phyloP scores from a whole-genome alignment of 2,888 invertebrate species.

The Lithodes maja region DNA sequence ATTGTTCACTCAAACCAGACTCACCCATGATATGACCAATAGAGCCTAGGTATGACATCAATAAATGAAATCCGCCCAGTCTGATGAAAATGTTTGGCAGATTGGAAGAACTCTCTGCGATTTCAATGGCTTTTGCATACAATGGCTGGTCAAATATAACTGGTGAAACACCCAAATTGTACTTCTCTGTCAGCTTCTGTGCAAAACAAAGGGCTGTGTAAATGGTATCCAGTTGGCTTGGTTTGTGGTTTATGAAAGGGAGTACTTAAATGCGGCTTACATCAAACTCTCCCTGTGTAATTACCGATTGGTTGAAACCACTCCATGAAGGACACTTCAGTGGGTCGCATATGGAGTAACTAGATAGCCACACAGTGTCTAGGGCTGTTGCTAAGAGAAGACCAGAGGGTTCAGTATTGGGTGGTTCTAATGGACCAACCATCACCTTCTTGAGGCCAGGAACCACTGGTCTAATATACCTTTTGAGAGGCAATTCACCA shows the following conservation, averaged over 20 bases:
- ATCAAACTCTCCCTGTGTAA: constrained; percentile 1
- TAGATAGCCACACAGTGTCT: not conserved
- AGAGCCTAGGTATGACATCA: constrained; percentile 64
- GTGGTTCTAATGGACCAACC: not conserved
- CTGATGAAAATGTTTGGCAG: not conserved
- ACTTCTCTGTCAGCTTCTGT: not conserved
- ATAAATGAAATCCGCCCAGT: constrained; percentile 55
- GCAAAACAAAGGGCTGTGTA: constrained; percentile 13
- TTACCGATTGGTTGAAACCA: constrained; percentile 3
- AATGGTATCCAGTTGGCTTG: constrained; percentile 10
- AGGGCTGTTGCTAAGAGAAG: constrained; percentile 1
- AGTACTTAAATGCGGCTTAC: constrained; percentile 5
- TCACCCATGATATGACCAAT: constrained; percentile 66
- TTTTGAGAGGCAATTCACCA: not conserved
- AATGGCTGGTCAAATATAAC: constrained; percentile 14
- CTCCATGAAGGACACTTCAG: not conserved
- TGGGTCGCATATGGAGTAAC: not conserved
- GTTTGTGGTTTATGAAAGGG: not conserved
- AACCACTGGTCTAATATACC: not conserved
- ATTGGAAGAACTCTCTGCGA: not conserved
- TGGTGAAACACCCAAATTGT: not conserved
- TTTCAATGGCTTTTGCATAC: not conserved
- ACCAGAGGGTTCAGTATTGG: constrained; percentile 1
- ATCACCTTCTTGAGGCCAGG: constrained; percentile 7
- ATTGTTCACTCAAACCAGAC: constrained; percentile 66